Evolutionary conservation across 2,888 invertebrate genomes (phyloP), one percentile per base, ranked within the genome.

Genomic region (Romanomermis culicivorax): DNA sequence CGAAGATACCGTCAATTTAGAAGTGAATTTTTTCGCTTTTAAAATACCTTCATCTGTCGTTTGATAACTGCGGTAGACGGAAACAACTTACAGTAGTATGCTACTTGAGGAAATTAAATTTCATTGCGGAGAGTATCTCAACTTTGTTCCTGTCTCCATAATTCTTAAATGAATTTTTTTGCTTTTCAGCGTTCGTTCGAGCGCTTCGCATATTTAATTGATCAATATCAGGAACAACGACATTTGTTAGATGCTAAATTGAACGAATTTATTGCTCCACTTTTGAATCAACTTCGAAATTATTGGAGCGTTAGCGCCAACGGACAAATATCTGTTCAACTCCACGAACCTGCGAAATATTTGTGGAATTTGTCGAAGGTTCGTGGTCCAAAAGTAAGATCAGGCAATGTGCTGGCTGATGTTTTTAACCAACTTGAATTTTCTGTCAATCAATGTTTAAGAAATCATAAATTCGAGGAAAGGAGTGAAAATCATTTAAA

Each of bases 161-260:
- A 11, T 23, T 45, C 17, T 7, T 17, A 17, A 11, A 36, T 36
- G 11, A 23, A 45, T 45, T 45, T 45, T 23, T 45, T 11, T 45
- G 11, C 23, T 23, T 2, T 57, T 42, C 45, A 60, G 59, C 52
- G 55, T n/a, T 52, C 47, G 24, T 27, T 56, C 2, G 60, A 59
- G 25, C 53, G 59, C n/a, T 63, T 57, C 53, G 57, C 55, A 27
- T 57, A 61, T 4, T 54, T 63, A 20, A 50, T 63, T 2, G 58
- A 61, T 36, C 29, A 61, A 2, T 63, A 63, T 53, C 61, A 60
- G 51, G 61, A 62, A 36, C 63, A 65, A 48, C 63, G 64, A 17
- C 57, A 58, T 25, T 58, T 67, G 2, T 56, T 67, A 55, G 65
- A 66, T 52, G 54, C 59, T 24, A 55, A 61, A 43, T 58, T 66